Percentiles rank a stretch among this genome's conserved stretches.
phyloP scores from a whole-genome alignment of 2,797 vertebrate genomes.

The Tapirus indicus region DNA sequence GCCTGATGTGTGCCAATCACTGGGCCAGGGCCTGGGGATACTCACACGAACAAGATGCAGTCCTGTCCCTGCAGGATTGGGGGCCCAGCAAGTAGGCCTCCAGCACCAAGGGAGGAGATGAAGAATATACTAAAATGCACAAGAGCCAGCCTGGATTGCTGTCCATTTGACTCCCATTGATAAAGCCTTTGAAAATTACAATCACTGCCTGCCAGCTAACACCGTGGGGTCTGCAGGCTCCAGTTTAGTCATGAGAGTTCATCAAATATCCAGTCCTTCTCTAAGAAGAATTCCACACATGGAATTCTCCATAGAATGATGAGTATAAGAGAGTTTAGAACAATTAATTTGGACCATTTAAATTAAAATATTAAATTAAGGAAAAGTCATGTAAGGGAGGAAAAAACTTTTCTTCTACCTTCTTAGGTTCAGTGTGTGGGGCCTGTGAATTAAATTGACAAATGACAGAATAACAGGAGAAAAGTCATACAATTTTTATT shows the following conservation, averaged over 20 bases:
- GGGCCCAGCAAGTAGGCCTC: not conserved
- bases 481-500: not conserved
- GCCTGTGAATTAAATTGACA: not conserved
- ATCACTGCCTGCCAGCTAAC: not conserved
- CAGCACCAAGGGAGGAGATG: not conserved
- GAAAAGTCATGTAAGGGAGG: not conserved
- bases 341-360: not conserved
- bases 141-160: not conserved
- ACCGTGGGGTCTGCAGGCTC: not conserved
- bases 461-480: not conserved
- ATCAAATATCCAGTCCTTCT: not conserved
- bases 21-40: not conserved
- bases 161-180: not conserved
- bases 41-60: not conserved
- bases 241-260: not conserved
- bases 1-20: not conserved
- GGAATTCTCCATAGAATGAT: not conserved
- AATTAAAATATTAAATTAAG: conserved; percentile 30
- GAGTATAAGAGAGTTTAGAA: not conserved
- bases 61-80: not conserved
- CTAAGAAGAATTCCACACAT: not conserved
- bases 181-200: conserved; percentile 5
- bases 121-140: not conserved
- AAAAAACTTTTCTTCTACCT: not conserved
- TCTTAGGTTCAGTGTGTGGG: not conserved